Evolutionary conservation across 2,113 vertebrate genomes (phyloP).

Genomic region (Tachycineta bicolor): DNA sequence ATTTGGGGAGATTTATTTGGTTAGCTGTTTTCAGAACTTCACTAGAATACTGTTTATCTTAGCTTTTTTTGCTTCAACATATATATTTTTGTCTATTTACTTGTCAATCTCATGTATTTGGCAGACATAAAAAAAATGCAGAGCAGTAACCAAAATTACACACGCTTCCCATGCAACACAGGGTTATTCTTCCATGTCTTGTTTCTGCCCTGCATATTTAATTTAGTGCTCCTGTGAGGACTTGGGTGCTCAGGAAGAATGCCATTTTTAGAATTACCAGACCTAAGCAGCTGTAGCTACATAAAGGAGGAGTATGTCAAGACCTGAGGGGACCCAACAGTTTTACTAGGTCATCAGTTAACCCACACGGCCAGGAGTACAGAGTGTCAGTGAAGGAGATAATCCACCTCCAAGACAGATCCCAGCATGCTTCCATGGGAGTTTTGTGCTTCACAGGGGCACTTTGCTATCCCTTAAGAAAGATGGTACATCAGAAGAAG

Average conservation of each 20-base stretch:
- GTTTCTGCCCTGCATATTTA: neutral
- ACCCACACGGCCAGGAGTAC: neutral
- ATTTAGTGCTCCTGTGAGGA: neutral
- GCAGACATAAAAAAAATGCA: neutral
- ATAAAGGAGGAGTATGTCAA: neutral
- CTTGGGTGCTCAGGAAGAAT: neutral
- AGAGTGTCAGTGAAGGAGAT: neutral
- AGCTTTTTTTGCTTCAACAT: neutral
- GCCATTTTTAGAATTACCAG: neutral
- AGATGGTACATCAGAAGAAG: neutral
- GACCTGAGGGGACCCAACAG: neutral
- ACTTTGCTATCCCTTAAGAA: neutral
- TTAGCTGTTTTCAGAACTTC: neutral
- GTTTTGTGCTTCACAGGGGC: neutral
- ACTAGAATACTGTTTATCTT: neutral
- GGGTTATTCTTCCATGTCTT: neutral
- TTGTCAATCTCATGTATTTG: neutral
- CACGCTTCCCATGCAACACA: neutral
- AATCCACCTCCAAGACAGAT: neutral
- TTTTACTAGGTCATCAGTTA: neutral
- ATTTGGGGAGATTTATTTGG: neutral
- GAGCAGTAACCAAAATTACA: neutral
- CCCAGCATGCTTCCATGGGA: neutral
- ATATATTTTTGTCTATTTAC: constrained; percentile 14
- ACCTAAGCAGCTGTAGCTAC: neutral